Evolutionary conservation across 1,140 invertebrate species (phyloP), one percentile per base, ranked within the genome.

Genomic region (Neodiprion fabricii): DNA sequence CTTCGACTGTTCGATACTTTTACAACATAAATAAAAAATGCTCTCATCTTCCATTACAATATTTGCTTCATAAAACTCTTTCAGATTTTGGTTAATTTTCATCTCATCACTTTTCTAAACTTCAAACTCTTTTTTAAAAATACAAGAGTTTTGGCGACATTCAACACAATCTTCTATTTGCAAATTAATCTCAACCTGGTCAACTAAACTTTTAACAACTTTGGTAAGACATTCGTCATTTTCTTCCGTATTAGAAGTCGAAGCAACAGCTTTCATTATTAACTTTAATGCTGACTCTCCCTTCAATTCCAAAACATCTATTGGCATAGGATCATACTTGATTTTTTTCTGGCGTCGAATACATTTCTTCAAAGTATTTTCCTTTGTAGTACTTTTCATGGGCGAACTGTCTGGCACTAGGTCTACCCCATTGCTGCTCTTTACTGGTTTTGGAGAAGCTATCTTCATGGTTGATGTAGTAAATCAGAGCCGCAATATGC

Each of bases 21-120:
- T 11, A 14, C 70, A 12, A 74, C 77, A 77, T 77, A 81, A 74
- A 79, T 79, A 77, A 79, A 83, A 72, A 74, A 79, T 84, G 74
- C 78, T 79, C 79, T 80, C 78, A 67, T 74, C 75, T 47, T 21
- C 71, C 70, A 81, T 73, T 48, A 77, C 73, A 78, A 81, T 79
- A 72, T 79, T 76, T 72, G 70, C 75, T 17, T 23, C 53, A 76
- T 77, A 77, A 78, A 74, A 79, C 73, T 80, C 75, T 70, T 79
- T 76, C 61, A 76, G 40, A 50, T 53, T 67, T 72, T 80, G 48
- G 8, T 17, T 17, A 1, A 17, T 17, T 17, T 17, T 17, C 17
- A 17, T 17, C 17, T 17, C 50, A 10, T 10, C 14, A 10, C 10
- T 53, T 53, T 53, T 10, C 2, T 11, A 53, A 53, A 53, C 14